Evolutionary conservation across 2,113 vertebrate genomes (phyloP).

Genomic region (Pomatostomus ruficeps): DNA sequence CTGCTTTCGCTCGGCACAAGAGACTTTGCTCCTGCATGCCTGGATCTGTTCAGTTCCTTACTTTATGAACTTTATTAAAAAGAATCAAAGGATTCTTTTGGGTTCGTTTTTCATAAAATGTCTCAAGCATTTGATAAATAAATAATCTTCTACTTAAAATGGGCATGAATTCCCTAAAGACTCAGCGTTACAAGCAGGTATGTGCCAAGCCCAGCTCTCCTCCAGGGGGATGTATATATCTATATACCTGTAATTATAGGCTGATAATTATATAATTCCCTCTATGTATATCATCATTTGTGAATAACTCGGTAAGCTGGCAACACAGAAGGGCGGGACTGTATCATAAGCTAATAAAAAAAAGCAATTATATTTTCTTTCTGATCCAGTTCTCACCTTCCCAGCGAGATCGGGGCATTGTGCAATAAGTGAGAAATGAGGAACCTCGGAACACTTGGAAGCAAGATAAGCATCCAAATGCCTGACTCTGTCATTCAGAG

Average conservation of each 20-base stretch:
- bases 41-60: constrained; percentile 44
- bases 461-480: constrained; percentile 46
- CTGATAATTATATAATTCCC: constrained; percentile 80
- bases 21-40: constrained; percentile 52
- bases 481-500: constrained; percentile 34
- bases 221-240: constrained; percentile 73
- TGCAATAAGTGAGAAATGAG: constrained; percentile 66
- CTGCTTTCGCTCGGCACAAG: neutral
- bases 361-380: constrained; percentile 79
- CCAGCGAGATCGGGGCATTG: constrained; percentile 67
- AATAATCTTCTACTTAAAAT: constrained; percentile 36
- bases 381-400: constrained; percentile 77
- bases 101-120: constrained; percentile 59
- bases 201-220: constrained; percentile 68
- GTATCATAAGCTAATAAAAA: constrained; percentile 77
- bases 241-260: constrained; percentile 77
- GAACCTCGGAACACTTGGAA: constrained; percentile 44
- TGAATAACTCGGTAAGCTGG: constrained; percentile 73
- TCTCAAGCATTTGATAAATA: constrained; percentile 66
- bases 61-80: constrained; percentile 28
- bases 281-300: constrained; percentile 73
- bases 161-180: constrained; percentile 61
- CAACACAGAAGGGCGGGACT: constrained; percentile 69
- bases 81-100: constrained; percentile 59
- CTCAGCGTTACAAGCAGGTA: constrained; percentile 28